A percentile compares a stretch with the other conserved stretches of the same genome.
These are phyloP conservation scores for Phalacrocorax brasilianus DNA, from an alignment of 2,113 vertebrate genomes.

Conservation along the genomic window DNA sequence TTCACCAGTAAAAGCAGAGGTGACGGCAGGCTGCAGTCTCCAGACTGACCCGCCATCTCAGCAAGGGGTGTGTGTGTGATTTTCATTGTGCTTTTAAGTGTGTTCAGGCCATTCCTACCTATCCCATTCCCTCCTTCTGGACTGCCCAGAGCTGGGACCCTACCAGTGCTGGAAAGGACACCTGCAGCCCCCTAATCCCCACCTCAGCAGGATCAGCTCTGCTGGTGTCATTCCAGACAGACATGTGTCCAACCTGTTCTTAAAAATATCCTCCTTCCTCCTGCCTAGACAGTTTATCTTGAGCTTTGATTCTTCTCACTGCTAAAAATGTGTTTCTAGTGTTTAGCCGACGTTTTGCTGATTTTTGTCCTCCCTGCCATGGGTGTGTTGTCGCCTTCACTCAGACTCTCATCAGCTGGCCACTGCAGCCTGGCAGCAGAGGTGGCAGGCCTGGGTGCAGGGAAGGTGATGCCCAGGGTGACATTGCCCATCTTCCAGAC, in stretches of 20 bases:
- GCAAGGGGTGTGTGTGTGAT: neutral
- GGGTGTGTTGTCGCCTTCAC: neutral
- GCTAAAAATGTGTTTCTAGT: neutral
- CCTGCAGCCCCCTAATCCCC: neutral
- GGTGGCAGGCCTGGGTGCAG: neutral
- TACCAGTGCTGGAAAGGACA: neutral
- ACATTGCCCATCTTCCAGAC: neutral
- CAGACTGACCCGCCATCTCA: neutral
- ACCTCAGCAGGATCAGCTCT: neutral
- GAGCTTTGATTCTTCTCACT: neutral
- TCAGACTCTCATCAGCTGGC: neutral
- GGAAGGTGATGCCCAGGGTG: neutral
- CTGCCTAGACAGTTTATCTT: neutral
- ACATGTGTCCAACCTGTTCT: neutral
- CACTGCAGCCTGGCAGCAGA: fast-evolving
- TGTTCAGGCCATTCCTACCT: neutral
- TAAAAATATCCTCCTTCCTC: neutral
- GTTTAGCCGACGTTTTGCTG: neutral
- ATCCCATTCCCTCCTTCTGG: neutral
- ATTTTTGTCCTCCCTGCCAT: neutral
- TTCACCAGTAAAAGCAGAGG: neutral
- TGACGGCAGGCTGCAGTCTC: neutral
- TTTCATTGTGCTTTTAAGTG: neutral
- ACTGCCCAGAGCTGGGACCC: neutral
- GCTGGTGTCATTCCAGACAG: neutral